Evolutionary conservation across 2,113 vertebrate genomes (phyloP), one percentile per base, ranked within the genome.

Genomic region (Chiloscyllium plagiosum): DNA sequence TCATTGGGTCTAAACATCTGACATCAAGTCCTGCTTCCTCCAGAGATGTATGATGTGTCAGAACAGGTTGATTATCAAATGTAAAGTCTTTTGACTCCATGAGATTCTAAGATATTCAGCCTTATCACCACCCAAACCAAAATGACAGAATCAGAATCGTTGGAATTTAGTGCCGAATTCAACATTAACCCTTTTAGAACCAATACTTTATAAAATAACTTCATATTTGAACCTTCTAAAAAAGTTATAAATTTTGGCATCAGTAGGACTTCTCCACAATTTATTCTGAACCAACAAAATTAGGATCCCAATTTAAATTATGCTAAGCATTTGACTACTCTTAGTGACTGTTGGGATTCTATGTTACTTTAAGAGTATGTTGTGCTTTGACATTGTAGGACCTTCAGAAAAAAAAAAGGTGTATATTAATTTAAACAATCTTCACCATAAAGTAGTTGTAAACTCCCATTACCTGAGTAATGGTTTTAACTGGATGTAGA

Each of bases 401-500:
- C 33, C 33, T n/a, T 37, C 33, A 80, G 69, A 83, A 42, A 83
- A 80, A 37, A 80, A 20, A 42, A n/a, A n/a, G 42, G 37, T 42
- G 5, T 83, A 83, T 37, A 83, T 42, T 42, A 83, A 42, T 83
- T 83, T 20, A 83, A 42, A 83, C 37, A 83, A 83, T 83, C 80
- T 83, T 83, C 80, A 37, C 37, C n/a, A 29, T 3, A 83, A 83
- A 83, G 80, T 19, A 87, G 19, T 42, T 66, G 90, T 93, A 93
- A 66, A 66, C 37, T 37, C 97, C 97, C 97, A 97, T 97, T 99
- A 99, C 98, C 98, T 99, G 98, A 96, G 97, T 97, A 98, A 98
- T 98, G 97, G 97, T 98, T 98, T 98, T 98, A 98, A 97, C 96
- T 97, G 98, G 97, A 96, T 97, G 97, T 96, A 98, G 97, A 98